These are phyloP conservation scores for Teleopsis dalmanni DNA, from an alignment of 1,140 invertebrate genomes.

Conservation along the genomic window DNA sequence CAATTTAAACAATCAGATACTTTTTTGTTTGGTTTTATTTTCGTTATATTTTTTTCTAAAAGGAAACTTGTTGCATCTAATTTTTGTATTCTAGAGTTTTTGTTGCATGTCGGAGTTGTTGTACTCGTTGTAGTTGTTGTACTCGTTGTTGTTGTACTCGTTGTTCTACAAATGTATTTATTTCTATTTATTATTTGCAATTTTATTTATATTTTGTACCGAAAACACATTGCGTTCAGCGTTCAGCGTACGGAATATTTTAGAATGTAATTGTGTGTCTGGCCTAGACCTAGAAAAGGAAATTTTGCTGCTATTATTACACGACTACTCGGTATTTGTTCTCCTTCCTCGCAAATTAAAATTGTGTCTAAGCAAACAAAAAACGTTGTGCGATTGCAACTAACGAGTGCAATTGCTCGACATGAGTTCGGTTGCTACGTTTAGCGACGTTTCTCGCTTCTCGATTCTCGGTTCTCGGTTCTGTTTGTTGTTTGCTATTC, in stretches of 20 bases:
- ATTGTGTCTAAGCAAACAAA: slow-evolving; percentile 40
- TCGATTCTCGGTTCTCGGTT: too few relatives aligned
- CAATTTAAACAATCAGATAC: neutral
- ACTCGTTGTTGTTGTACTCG: neutral
- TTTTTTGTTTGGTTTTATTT: neutral
- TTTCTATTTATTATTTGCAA: neutral
- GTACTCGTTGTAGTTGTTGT: neutral
- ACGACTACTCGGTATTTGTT: slow-evolving; percentile 22
- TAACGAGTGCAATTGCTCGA: too few relatives aligned
- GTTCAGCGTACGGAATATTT: slow-evolving; percentile 20
- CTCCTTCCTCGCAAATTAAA: slow-evolving; percentile 42
- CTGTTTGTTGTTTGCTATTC: too few relatives aligned
- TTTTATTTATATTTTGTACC: slow-evolving; percentile 2
- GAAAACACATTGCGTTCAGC: neutral
- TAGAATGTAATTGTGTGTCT: slow-evolving; percentile 44
- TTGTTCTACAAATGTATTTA: neutral
- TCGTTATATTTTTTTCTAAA: slow-evolving; percentile 5
- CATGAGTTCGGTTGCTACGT: too few relatives aligned
- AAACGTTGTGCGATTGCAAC: slow-evolving; percentile 17
- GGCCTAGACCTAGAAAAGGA: slow-evolving; percentile 45
- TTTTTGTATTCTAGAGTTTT: neutral
- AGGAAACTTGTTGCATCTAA: slow-evolving; percentile 10
- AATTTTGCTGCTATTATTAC: slow-evolving; percentile 32
- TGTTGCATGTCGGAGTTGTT: neutral
- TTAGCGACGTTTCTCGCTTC: too few relatives aligned